Percentiles rank a stretch among this genome's conserved stretches.
phyloP scores from a whole-genome alignment of 2,113 vertebrate genomes.

The Myrmecophaga tridactyla region DNA sequence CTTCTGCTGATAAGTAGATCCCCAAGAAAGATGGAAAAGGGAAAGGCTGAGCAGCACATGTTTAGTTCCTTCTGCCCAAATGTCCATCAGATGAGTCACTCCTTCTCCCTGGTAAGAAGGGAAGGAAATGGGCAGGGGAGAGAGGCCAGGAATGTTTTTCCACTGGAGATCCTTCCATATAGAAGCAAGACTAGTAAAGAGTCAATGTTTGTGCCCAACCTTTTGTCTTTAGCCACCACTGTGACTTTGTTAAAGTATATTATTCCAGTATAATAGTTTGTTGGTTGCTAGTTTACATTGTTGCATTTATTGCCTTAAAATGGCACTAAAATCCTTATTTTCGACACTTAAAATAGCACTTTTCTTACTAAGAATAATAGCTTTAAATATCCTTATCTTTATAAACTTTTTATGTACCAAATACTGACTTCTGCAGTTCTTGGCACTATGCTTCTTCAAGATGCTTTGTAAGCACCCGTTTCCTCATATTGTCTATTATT shows the following conservation, averaged over 20 bases:
- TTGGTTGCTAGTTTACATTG: neutral
- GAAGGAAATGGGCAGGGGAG: neutral
- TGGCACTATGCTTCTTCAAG: neutral
- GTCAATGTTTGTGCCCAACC: neutral
- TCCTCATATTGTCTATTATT: neutral
- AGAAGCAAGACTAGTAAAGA: neutral
- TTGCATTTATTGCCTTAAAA: neutral
- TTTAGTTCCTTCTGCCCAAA: neutral
- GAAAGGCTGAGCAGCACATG: neutral
- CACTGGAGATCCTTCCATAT: neutral
- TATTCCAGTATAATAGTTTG: neutral
- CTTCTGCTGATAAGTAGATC: neutral
- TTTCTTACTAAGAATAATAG: neutral
- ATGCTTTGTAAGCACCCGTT: neutral
- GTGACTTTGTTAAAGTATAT: neutral
- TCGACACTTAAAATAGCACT: neutral
- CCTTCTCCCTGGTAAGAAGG: neutral
- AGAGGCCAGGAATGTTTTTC: fast-evolving
- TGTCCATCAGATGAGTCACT: neutral
- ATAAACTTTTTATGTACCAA: fast-evolving
- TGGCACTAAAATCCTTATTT: neutral
- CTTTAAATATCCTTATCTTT: neutral
- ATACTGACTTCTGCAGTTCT: neutral
- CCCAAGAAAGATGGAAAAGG: neutral
- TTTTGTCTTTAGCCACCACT: neutral